phyloP scores from a whole-genome alignment of 1,140 invertebrate genomes.

The Caenorhabditis briggsae region DNA sequence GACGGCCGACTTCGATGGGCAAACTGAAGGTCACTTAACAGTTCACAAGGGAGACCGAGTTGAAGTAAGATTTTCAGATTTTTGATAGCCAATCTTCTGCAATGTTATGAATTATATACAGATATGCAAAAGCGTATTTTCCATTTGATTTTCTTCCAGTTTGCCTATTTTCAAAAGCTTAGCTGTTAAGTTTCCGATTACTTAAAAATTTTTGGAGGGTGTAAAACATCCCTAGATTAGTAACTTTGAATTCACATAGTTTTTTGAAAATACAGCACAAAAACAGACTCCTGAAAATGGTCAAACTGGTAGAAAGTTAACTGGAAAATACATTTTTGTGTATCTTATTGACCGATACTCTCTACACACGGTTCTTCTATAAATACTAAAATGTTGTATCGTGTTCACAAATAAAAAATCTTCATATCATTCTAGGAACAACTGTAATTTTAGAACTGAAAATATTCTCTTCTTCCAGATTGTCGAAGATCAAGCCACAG shows the following conservation, averaged over 20 bases:
- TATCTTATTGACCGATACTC: too few relatives aligned
- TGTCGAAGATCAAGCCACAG: constrained; percentile 43
- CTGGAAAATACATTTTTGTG: too few relatives aligned
- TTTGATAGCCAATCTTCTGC: not conserved
- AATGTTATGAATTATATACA: too few relatives aligned
- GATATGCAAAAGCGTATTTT: too few relatives aligned
- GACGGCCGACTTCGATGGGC: constrained; percentile 47
- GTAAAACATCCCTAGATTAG: too few relatives aligned
- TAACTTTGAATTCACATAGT: not conserved
- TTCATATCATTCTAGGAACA: too few relatives aligned
- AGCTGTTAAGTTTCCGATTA: not conserved
- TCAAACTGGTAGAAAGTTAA: too few relatives aligned
- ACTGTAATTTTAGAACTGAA: not conserved
- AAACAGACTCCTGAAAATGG: too few relatives aligned
- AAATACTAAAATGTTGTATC: too few relatives aligned
- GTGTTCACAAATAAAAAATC: too few relatives aligned
- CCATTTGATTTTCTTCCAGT: not conserved
- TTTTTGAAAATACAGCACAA: not conserved
- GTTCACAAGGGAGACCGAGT: constrained; percentile 57
- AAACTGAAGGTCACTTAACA: constrained; percentile 45
- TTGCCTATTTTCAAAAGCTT: too few relatives aligned
- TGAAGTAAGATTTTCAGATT: constrained; percentile 45
- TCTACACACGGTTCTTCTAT: too few relatives aligned
- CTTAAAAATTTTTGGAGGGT: not conserved
- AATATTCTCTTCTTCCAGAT: constrained; percentile 11